phyloP scores from a whole-genome alignment of 2,888 invertebrate genomes.

The Pinctada fucata region DNA sequence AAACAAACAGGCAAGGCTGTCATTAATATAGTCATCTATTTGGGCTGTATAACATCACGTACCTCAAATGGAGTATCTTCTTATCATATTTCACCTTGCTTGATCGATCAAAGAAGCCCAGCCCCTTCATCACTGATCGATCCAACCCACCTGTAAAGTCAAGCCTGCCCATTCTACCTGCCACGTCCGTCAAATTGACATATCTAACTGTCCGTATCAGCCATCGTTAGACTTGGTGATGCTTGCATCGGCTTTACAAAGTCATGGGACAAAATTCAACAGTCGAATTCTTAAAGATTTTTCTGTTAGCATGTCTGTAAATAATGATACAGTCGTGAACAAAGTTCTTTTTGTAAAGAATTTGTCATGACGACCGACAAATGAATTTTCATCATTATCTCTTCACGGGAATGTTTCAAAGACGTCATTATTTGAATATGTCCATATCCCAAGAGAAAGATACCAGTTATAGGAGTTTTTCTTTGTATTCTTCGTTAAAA shows the following conservation, averaged over 20 bases:
- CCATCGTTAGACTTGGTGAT: background rate
- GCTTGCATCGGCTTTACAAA: no score
- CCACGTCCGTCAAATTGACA: conserved; percentile 26
- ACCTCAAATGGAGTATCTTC: background rate
- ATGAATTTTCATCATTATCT: no score
- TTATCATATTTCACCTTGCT: conserved; percentile 40
- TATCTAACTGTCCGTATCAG: conserved; percentile 10
- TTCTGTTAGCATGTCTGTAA: no score
- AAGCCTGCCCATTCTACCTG: conserved; percentile 36
- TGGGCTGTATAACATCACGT: background rate
- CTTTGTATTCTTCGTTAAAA: conserved; percentile 6
- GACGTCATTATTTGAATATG: no score
- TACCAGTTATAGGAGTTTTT: background rate
- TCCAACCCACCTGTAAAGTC: conserved; percentile 38
- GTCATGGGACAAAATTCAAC: no score
- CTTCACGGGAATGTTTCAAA: no score
- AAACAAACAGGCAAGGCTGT: conserved; percentile 16
- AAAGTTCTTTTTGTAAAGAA: no score
- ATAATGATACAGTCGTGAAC: no score
- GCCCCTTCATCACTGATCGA: conserved; percentile 35
- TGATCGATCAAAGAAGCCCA: conserved; percentile 54
- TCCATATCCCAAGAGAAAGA: no score
- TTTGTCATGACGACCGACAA: no score
- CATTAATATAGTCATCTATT: conserved; percentile 14
- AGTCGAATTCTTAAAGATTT: no score